Conservation (phyloP, 1,140 invertebrate species). For the Euwallacea fornicatus region DNA sequence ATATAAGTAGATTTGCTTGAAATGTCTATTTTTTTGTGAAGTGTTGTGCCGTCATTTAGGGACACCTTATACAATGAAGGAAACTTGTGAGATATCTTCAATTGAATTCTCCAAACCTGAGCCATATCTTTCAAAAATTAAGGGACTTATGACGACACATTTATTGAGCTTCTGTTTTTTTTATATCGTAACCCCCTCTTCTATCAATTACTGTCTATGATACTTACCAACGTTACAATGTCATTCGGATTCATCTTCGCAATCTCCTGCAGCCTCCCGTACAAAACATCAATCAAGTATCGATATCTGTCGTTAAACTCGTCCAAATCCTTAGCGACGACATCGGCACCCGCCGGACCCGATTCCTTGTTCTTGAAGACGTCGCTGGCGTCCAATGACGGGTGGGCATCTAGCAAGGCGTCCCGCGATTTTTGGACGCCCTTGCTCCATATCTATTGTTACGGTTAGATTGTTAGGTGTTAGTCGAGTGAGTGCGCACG, state of each 20-base stretch:
- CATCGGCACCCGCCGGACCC: slow-evolving; percentile 67
- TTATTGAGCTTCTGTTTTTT: no score
- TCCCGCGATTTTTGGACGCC: slow-evolving; percentile 78
- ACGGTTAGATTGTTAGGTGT: slow-evolving; percentile 53
- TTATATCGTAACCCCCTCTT: not conserved
- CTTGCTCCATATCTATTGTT: slow-evolving; percentile 62
- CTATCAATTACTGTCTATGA: not conserved
- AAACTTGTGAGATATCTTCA: no score
- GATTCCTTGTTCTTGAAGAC: slow-evolving; percentile 50
- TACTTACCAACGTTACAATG: slow-evolving; percentile 69
- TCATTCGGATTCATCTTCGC: slow-evolving; percentile 61
- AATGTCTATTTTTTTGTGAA: no score
- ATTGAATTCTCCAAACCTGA: no score
- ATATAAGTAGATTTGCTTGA: no score
- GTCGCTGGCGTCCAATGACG: slow-evolving; percentile 70
- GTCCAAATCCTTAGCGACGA: slow-evolving; percentile 83
- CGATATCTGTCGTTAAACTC: slow-evolving; percentile 81
- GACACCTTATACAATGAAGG: no score
- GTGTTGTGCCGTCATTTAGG: no score
- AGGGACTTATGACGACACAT: no score
- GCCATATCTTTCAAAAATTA: no score
- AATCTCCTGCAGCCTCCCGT: slow-evolving; percentile 66
- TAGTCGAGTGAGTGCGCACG: slow-evolving; percentile 43
- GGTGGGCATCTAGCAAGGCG: slow-evolving; percentile 82
- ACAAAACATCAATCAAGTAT: slow-evolving; percentile 71